Percentiles rank a stretch among this genome's conserved stretches.
Evolutionary conservation across 2,113 vertebrate species (phyloP).

Genomic region (Lepus europaeus): DNA sequence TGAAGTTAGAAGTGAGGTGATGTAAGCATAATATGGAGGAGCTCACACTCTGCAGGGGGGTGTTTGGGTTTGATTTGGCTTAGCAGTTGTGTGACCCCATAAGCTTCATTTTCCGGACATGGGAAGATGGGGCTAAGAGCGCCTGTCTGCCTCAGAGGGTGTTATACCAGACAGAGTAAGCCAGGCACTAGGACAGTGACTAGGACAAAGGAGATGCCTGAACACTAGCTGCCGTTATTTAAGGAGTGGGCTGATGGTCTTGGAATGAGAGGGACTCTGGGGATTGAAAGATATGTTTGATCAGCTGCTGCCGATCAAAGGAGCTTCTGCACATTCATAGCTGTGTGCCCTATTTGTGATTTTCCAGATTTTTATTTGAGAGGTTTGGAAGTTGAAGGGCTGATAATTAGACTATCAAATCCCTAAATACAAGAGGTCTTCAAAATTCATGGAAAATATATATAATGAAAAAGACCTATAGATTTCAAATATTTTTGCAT

Average conservation of each 20-base stretch:
- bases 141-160: background rate
- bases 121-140: background rate
- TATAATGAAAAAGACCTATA: no score
- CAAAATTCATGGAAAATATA: no score
- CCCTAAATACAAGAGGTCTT: background rate
- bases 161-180: background rate
- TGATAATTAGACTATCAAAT: background rate
- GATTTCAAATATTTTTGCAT: no score
- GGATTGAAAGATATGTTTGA: background rate
- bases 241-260: background rate
- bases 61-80: background rate
- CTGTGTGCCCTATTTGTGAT: background rate
- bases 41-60: background rate
- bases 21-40: background rate
- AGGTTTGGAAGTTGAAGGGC: background rate
- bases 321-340: background rate
- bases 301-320: no score
- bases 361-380: background rate
- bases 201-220: background rate
- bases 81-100: background rate
- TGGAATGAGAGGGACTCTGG: background rate
- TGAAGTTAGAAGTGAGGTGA: background rate
- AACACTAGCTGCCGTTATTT: background rate
- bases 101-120: background rate
- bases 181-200: background rate